Percentiles rank a stretch among this genome's conserved stretches.
phyloP scores from a whole-genome alignment of 2,888 invertebrate genomes.

The Lingula anatina region DNA sequence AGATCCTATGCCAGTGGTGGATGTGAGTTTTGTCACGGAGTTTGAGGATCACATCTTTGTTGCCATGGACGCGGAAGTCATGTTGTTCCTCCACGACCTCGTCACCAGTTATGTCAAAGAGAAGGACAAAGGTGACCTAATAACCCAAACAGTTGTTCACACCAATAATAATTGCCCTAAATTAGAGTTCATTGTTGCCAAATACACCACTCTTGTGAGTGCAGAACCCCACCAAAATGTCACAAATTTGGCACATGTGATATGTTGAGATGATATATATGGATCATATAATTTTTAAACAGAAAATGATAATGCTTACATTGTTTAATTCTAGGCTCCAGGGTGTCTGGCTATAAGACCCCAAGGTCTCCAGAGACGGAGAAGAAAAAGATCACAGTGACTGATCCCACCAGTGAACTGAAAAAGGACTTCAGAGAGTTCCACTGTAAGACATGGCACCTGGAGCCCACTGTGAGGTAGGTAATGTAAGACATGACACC shows the following conservation, averaged over 20 bases:
- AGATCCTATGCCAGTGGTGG: slow-evolving; percentile 74
- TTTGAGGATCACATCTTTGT: slow-evolving; percentile 98
- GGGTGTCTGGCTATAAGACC: slow-evolving; percentile 14
- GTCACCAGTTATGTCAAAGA: slow-evolving; percentile 88
- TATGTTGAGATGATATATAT: no score
- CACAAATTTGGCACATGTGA: no score
- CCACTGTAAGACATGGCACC: slow-evolving; percentile 90
- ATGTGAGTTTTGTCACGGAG: slow-evolving; percentile 96
- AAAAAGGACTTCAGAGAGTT: slow-evolving; percentile 81
- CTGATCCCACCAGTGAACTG: slow-evolving; percentile 42
- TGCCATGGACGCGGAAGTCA: slow-evolving; percentile 93
- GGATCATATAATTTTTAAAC: no score
- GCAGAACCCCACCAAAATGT: no score
- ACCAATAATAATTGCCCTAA: neutral
- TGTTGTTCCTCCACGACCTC: slow-evolving; percentile 95
- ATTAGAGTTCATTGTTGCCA: neutral
- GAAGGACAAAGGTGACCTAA: slow-evolving; percentile 74
- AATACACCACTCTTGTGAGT: neutral
- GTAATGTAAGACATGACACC: slow-evolving; percentile 88
- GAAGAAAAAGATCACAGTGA: slow-evolving; percentile 35
- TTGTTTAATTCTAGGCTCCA: no score
- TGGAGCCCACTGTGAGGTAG: slow-evolving; percentile 67
- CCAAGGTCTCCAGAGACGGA: slow-evolving; percentile 36
- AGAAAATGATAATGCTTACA: no score
- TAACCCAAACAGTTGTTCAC: neutral